These are phyloP conservation scores for Pristis pectinata DNA, from an alignment of 2,797 vertebrate species.

Conservation along the genomic window DNA sequence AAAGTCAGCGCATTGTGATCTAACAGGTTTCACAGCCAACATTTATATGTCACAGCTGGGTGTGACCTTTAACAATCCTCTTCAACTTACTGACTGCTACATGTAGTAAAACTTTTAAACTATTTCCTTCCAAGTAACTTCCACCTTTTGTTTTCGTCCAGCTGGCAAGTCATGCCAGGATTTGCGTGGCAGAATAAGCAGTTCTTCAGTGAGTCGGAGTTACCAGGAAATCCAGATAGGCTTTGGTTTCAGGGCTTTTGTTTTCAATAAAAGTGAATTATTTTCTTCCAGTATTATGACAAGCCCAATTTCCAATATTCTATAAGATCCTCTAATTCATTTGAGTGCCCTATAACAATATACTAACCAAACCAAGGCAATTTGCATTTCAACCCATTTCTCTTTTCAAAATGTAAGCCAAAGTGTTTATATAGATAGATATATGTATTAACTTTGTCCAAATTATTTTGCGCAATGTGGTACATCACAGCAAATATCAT, in stretches of 20 bases:
- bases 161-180: not conserved
- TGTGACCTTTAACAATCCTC: not conserved
- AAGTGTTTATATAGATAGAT: not conserved
- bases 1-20: not conserved
- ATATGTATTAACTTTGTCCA: not conserved
- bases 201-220: not conserved
- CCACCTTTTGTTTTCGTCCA: not conserved
- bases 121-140: not conserved
- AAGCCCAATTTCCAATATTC: not conserved
- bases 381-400: not conserved
- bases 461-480: not conserved
- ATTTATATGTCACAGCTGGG: not conserved
- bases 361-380: not conserved
- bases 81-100: not conserved
- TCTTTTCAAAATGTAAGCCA: not conserved
- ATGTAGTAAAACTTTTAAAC: not conserved
- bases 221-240: not conserved
- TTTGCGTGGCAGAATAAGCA: not conserved
- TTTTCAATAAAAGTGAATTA: not conserved
- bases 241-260: not conserved
- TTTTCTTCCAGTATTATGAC: not conserved
- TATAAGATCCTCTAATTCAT: not conserved
- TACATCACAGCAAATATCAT: not conserved
- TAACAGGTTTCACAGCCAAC: not conserved
- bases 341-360: not conserved